Evolutionary conservation across 2,113 vertebrate genomes (phyloP), one percentile per base, ranked within the genome.

Genomic region (Serinus canaria): DNA sequence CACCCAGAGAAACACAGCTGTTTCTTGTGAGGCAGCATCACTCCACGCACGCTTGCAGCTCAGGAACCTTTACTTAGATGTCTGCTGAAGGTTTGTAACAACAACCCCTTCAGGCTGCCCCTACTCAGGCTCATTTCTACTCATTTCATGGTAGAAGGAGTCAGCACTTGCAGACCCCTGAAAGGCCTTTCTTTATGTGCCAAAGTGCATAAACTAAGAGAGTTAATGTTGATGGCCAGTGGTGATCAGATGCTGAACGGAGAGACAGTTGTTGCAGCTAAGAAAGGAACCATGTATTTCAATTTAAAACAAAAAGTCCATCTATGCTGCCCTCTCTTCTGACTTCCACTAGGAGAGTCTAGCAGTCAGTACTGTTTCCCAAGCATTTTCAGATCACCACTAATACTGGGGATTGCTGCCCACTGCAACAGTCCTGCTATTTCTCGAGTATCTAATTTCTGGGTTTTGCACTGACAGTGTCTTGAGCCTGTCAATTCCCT

Each of bases 1-100:
- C 19, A 85, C 19, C 3, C 27, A 67, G 22, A 68, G 52, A 70
- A n/a, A 44, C 11, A 27, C 12, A 50, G 11, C 41, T 55, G 27
- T 7, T 83, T 47, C 27, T n/a, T 83, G 43, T 1, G 7, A 82
- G 21, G 22, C 31, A 87, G 12, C 30, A 81, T 33, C 37, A 12
- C 20, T 43, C 15, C 22, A 13, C 5, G 3, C 22, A 13, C 5
- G 3, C 4, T 0, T 27, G 43, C 15, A 7, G 55, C 33, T 67
- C 35, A 43, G 43, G 31, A 83, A 39, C 24, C 30, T 55, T 58
- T 8, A 74, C 5, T 15, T 24, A 64, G 19, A 31, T 30, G 3
- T 4, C 28, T 11, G 18, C 33, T 52, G 20, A 72, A 69, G 21
- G 15, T 14, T 17, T 10, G 5, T 6, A 81, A 69, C 1, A 2